phyloP scores from a whole-genome alignment of 2,888 invertebrate species.

The Ectropis crepuscularia region DNA sequence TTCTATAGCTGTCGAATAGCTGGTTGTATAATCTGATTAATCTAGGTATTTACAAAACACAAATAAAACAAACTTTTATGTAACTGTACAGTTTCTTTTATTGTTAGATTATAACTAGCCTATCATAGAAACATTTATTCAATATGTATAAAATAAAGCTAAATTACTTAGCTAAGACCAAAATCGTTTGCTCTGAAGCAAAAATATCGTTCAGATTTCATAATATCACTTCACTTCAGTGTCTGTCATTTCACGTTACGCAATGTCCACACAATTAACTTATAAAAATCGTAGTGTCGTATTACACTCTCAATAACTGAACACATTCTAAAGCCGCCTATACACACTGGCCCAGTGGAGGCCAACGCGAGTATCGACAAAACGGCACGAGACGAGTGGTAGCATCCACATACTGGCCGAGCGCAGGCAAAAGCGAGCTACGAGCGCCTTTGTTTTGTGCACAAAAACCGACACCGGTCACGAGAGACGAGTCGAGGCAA shows the following conservation, averaged over 20 bases:
- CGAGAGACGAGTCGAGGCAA: no score
- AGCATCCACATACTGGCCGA: no score
- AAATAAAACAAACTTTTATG: constrained; percentile 8
- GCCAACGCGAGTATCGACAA: no score
- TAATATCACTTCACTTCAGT: constrained; percentile 14
- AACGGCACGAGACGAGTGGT: no score
- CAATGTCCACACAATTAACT: background rate
- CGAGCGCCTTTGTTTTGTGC: no score
- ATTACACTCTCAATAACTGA: no score
- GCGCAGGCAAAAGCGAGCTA: no score
- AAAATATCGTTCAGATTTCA: constrained; percentile 6
- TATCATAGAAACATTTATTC: constrained; percentile 20
- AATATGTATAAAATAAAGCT: constrained; percentile 28
- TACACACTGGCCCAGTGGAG: no score
- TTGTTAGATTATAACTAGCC: constrained; percentile 47
- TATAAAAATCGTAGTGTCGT: background rate
- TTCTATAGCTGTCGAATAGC: no score
- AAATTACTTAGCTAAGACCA: constrained; percentile 33
- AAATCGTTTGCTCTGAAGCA: constrained; percentile 17
- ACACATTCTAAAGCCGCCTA: no score
- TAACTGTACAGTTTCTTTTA: constrained; percentile 33
- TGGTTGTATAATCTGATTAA: no score
- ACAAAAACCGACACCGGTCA: no score
- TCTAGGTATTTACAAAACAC: background rate
- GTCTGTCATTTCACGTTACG: background rate